Evolutionary conservation across 2,113 vertebrate genomes (phyloP), one percentile per base, ranked within the genome.

Genomic region (Muscicapa adusta): DNA sequence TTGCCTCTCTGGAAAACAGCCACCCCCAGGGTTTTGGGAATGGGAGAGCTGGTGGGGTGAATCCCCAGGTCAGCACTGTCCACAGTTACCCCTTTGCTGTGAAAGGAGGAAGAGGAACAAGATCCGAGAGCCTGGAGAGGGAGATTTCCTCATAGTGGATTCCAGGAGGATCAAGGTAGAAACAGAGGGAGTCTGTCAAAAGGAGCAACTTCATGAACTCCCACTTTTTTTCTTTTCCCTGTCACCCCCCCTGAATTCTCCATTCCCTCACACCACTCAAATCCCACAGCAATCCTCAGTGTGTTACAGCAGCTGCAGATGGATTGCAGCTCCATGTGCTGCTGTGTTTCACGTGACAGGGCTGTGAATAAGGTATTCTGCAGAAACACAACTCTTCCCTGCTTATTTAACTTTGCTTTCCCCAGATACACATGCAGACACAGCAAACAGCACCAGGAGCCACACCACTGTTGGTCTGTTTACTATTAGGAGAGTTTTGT

Each of bases 361-460:
- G 84, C 76, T 85, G 76, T 58, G 83, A 93, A 77, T 77, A 87
- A 91, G 91, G 68, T 85, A 75, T 91, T 91, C 73, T 65, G 73
- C 83, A 96, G 86, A 91, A 87, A 94, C 70, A 58, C 68, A 88
- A 3, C 83, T 88, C 91, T 62, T 81, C 68, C 54, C 57, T 91
- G 88, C 88, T 93, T 93, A 58, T 83, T 96, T 92, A 80, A 85
- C 92, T 84, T 93, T 78, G 83, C 80, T 93, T 92, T 95, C 89
- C 96, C 92, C 84, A 94, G 95, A 89, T 92, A 56, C 92, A 86
- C 76, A 58, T 4, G 50, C 83, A 91, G 92, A 92, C 93, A 65
- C 91, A 84, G 89, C 57, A 47, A 84, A 60, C 94, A 71, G 86
- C 89, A 36, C 85, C 86, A 95, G 89, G 84, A 93, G 82, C 89